These are phyloP conservation scores for Stylophora pistillata DNA, from an alignment of 64 coral and sea anemone species.

Conservation along the genomic window DNA sequence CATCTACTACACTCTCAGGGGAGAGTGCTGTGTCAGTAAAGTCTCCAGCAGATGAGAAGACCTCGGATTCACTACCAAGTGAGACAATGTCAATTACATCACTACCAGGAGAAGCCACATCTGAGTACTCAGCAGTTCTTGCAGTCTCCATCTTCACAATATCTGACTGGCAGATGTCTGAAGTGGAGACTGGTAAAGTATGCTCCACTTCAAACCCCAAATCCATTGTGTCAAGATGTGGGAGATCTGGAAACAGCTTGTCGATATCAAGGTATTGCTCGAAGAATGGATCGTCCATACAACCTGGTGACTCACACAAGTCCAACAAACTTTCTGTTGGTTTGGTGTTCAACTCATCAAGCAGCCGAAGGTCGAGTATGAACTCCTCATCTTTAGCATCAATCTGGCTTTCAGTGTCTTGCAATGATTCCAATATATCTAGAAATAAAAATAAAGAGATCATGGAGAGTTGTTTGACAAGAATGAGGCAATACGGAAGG, in stretches of 20 bases:
- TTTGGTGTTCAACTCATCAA: constrained; percentile 37
- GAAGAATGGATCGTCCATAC: constrained; percentile 75
- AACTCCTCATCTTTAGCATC: not conserved
- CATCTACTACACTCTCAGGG: not conserved
- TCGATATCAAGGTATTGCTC: constrained; percentile 80
- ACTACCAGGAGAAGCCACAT: not conserved
- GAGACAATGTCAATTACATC: constrained; percentile 5
- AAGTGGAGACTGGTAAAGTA: not conserved
- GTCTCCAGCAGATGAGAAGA: not conserved
- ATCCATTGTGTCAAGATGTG: constrained; percentile 8
- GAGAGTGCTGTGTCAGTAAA: not conserved
- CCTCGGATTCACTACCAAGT: not conserved
- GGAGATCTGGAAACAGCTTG: constrained; percentile 72
- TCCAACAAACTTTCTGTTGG: not conserved
- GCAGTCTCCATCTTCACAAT: constrained; percentile 36
- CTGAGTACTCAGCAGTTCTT: not conserved
- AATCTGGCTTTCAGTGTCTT: constrained; percentile 8
- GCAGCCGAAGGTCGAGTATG: not conserved
- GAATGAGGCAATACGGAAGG: not conserved
- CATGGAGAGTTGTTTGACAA: not conserved
- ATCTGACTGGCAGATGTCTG: constrained; percentile 42
- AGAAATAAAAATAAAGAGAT: not conserved
- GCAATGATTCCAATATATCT: constrained; percentile 10
- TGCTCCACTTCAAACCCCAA: constrained; percentile 18
- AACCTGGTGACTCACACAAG: constrained; percentile 4